A percentile compares a stretch with the other conserved stretches of the same genome.
Evolutionary conservation across 2,113 vertebrate species (phyloP).

Genomic region (Cephalopholis sonnerati): DNA sequence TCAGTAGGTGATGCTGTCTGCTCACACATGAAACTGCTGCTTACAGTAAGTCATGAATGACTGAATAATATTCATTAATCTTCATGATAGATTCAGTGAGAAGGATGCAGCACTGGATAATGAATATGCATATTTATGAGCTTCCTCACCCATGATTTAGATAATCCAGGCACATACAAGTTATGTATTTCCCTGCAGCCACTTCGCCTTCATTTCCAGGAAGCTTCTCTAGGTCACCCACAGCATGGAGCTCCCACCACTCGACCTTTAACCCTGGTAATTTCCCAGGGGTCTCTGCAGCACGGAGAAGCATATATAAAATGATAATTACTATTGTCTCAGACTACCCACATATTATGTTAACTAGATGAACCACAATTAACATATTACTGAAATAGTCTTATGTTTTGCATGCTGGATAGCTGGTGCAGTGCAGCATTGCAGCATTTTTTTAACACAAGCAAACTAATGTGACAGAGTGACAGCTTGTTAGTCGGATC

Average conservation of each 20-base stretch:
- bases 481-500: not conserved
- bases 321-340: conserved; percentile 69
- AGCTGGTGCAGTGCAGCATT: conserved; percentile 49
- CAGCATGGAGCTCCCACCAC: conserved; percentile 51
- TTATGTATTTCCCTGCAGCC: conserved; percentile 48
- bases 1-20: conserved; percentile 67
- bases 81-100: conserved; percentile 71
- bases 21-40: conserved; percentile 30
- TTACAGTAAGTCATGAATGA: conserved; percentile 55
- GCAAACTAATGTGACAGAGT: conserved; percentile 16
- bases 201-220: conserved; percentile 52
- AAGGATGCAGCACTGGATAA: conserved; percentile 69
- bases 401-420: conserved; percentile 26
- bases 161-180: conserved; percentile 69
- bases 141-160: conserved; percentile 63
- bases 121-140: conserved; percentile 78
- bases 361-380: conserved; percentile 71
- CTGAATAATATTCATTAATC: conserved; percentile 74
- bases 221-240: conserved; percentile 67
- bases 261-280: conserved; percentile 74
- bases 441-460: conserved; percentile 15
- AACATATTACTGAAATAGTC: conserved; percentile 63
- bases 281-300: conserved; percentile 70
- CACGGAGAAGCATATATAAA: conserved; percentile 62
- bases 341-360: conserved; percentile 77